A percentile compares a stretch with the other conserved stretches of the same genome.
Evolutionary conservation across 2,113 vertebrate species (phyloP).

Genomic region (Prinia subflava): DNA sequence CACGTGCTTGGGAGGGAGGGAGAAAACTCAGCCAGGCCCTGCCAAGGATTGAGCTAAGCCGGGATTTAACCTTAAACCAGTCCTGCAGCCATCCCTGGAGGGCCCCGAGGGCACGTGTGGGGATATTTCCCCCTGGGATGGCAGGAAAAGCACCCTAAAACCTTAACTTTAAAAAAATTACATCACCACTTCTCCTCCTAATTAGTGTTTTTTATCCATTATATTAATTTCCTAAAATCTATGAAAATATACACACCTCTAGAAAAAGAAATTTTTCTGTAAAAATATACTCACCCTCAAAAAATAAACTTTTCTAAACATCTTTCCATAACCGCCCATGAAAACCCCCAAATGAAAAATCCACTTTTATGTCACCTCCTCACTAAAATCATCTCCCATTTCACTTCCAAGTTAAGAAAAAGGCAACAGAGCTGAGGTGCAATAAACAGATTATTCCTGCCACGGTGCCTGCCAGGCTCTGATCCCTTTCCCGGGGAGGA

Average conservation of each 20-base stretch:
- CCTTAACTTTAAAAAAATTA: neutral
- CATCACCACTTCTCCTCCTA: too few relatives aligned
- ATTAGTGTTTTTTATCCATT: neutral
- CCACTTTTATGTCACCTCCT: neutral
- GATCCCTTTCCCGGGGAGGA: neutral
- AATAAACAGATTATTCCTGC: neutral
- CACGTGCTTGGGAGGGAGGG: neutral
- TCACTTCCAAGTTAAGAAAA: neutral
- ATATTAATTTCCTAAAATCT: neutral
- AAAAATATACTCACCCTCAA: neutral
- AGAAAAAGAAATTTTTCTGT: neutral
- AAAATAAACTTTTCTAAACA: neutral
- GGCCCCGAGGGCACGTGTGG: neutral
- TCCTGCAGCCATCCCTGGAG: neutral
- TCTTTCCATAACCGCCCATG: neutral
- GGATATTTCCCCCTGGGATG: neutral
- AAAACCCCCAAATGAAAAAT: neutral
- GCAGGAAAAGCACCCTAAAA: too few relatives aligned
- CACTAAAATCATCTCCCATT: neutral
- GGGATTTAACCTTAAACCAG: neutral
- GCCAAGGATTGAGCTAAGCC: constrained; percentile 3
- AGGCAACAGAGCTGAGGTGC: neutral
- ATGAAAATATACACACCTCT: neutral
- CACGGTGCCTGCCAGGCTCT: neutral
- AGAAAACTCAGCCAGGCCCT: neutral